Evolutionary conservation across 2,888 invertebrate genomes (phyloP).

Genomic region (Chrysomela aeneicollis): DNA sequence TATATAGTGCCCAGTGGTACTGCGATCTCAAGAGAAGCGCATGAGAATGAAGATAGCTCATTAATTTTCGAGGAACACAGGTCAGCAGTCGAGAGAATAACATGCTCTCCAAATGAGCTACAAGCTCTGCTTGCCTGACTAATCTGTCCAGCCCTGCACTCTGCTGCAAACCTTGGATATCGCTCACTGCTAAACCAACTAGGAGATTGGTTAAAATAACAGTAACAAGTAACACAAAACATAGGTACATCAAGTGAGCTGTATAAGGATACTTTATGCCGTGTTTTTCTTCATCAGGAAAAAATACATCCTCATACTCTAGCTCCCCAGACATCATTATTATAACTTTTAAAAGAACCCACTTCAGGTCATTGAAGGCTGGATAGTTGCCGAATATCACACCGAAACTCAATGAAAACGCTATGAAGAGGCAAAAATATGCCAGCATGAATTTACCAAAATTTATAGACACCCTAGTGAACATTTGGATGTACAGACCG

Average conservation of each 20-base stretch:
- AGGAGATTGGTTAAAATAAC: slow-evolving; percentile 83
- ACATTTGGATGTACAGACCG: slow-evolving; percentile 88
- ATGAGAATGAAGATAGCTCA: slow-evolving; percentile 73
- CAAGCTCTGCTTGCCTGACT: slow-evolving; percentile 82
- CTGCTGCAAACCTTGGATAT: slow-evolving; percentile 82
- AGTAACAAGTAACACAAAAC: slow-evolving; percentile 81
- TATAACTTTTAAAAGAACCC: slow-evolving; percentile 77
- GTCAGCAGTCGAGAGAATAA: slow-evolving; percentile 79
- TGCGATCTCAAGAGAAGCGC: slow-evolving; percentile 80
- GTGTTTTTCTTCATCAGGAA: slow-evolving; percentile 63
- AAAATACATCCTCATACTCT: slow-evolving; percentile 86
- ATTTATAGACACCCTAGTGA: slow-evolving; percentile 83
- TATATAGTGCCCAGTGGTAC: slow-evolving; percentile 75
- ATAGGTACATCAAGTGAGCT: slow-evolving; percentile 77
- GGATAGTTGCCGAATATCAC: slow-evolving; percentile 81
- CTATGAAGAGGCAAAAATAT: slow-evolving; percentile 81
- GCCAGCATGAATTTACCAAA: slow-evolving; percentile 83
- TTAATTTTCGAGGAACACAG: slow-evolving; percentile 68
- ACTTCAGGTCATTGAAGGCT: slow-evolving; percentile 71
- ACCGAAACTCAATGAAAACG: slow-evolving; percentile 83
- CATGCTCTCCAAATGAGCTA: slow-evolving; percentile 83
- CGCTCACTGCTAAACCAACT: slow-evolving; percentile 86
- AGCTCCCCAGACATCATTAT: slow-evolving; percentile 91
- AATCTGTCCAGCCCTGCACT: slow-evolving; percentile 82
- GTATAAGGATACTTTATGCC: slow-evolving; percentile 68